Evolutionary conservation across 2,797 vertebrate genomes (phyloP), one percentile per base, ranked within the genome.

Genomic region (Decapterus maruadsi): DNA sequence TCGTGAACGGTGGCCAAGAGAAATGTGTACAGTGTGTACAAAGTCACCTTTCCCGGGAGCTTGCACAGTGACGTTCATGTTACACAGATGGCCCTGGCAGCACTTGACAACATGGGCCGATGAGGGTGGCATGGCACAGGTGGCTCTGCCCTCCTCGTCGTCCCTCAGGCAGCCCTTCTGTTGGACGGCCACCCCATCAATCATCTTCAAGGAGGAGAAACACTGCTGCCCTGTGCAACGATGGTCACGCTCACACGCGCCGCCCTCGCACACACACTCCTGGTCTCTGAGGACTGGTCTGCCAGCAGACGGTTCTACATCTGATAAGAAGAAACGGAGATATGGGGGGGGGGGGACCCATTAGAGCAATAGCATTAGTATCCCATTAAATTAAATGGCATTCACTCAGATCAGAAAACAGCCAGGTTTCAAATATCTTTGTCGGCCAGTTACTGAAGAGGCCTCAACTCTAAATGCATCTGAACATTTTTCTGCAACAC

Each of bases 51-150:
- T 97, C 16, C 92, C 95, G 13, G 95, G 95, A 86, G 96, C 88
- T 83, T 96, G 96, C 1, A 96, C 95, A 0, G 96, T 98, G 91
- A 98, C 95, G 83, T 99, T 99, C 95, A 96, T 94, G 94, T 99
- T 99, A 89, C 98, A 99, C 93, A 99, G 95, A 93, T 99, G 94
- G 19, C 97, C 97, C 78, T 98, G 97, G 94, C 98, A 99, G 94
- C 98, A 99, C 81, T 96, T 96, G 69, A 99, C 95, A 4, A 96
- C 95, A 73, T 95, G 95, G 91, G 95, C 94, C 1, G 96, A 92
- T 3, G 97, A 97, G 0, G 96, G 96, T 0, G 97, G 96, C 0
- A 92, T 95, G 92, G 97, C 96, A 84, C 98, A 99, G 0, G 96
- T 97, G 96, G 96, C 96, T 87, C 96, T 95, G 54, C 97, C 96